phyloP scores from a whole-genome alignment of 1,140 invertebrate genomes.

The Oscheius sp. region DNA sequence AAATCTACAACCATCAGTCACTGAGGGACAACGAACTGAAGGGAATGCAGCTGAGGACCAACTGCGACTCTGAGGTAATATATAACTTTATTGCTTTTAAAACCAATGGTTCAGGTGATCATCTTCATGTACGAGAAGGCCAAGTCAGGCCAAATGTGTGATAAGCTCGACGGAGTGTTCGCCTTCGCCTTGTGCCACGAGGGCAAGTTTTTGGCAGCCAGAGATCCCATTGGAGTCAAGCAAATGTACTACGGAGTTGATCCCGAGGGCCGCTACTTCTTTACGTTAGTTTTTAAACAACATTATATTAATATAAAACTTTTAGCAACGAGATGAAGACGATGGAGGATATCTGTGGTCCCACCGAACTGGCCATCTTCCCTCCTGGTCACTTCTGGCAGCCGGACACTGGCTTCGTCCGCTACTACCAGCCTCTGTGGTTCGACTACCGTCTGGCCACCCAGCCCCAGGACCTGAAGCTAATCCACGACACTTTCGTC shows the following conservation, averaged over 20 bases:
- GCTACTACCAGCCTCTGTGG: constrained; percentile 59
- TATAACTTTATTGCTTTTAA: background rate
- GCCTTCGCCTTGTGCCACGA: constrained; percentile 55
- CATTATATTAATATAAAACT: constrained; percentile 13
- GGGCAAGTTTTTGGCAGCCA: constrained; percentile 56
- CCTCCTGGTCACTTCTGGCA: constrained; percentile 57
- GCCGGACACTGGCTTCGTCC: constrained; percentile 52
- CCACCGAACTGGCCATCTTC: constrained; percentile 44
- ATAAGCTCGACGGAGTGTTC: constrained; percentile 56
- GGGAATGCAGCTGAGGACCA: constrained; percentile 39
- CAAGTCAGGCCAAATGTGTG: constrained; percentile 47
- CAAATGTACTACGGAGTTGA: constrained; percentile 58
- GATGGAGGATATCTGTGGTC: constrained; percentile 50
- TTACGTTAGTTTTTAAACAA: constrained; percentile 40
- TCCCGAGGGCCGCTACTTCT: constrained; percentile 50
- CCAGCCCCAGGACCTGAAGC: constrained; percentile 36
- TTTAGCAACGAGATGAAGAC: constrained; percentile 60
- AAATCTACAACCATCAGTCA: constrained; percentile 56
- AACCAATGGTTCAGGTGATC: constrained; percentile 38
- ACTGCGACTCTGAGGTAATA: constrained; percentile 48
- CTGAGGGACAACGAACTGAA: constrained; percentile 46
- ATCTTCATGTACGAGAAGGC: constrained; percentile 55
- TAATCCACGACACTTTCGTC: constrained; percentile 47
- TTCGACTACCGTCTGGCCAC: constrained; percentile 40
- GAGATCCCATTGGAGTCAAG: constrained; percentile 58